Base-by-base conservation (phyloP, 37 sponge, comb jelly and placozoan genomes). In the Theonella swinhoei region DNA sequence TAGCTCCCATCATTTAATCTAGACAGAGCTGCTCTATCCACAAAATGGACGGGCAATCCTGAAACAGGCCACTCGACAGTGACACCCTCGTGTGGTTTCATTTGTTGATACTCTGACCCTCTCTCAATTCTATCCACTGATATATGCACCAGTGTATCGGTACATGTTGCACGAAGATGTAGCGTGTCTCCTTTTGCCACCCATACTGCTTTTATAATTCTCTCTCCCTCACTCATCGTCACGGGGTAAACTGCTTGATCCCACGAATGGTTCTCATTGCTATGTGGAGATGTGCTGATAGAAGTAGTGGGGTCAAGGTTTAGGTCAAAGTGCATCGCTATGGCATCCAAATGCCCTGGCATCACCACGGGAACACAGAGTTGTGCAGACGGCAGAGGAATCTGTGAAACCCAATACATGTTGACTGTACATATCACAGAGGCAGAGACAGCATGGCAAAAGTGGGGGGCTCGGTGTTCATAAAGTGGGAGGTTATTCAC, bases 191-290 rank as follows among this genome's bases (percentile, higher is more conserved):
- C 85, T 19, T 36, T 31, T 0, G 76, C 66, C 23, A 90, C 69
- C 3, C 20, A 20, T 35, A 77, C 0, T 0, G 25, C 68, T 19
- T 79, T 28, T 35, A 11, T 36, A 3, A 71, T 36, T 75, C 24
- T n/a, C 34, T 19, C 43, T n/a, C 28, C 39, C 20, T n/a, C 47
- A 5, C 41, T 26, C 32, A 22, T 32, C 70, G 67, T 32, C 2
- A 88, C 67, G 28, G 93, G 86, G 67, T 72, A 92, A 23, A 89
- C 64, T n/a, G 93, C 93, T 76, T 92, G 93, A 39, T 92, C 90
- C 93, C 93, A 92, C 19, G 80, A 89, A 76, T 43, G 37, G 72
- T 79, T 75, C 63, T 87, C 22, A 1, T 28, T 59, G 54, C 14
- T 32, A 24, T 40, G 14, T 0, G 91, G 88, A 26, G 77, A 88